Evolutionary conservation across 1,140 invertebrate species (phyloP).

Genomic region (Drosophila mauritiana): DNA sequence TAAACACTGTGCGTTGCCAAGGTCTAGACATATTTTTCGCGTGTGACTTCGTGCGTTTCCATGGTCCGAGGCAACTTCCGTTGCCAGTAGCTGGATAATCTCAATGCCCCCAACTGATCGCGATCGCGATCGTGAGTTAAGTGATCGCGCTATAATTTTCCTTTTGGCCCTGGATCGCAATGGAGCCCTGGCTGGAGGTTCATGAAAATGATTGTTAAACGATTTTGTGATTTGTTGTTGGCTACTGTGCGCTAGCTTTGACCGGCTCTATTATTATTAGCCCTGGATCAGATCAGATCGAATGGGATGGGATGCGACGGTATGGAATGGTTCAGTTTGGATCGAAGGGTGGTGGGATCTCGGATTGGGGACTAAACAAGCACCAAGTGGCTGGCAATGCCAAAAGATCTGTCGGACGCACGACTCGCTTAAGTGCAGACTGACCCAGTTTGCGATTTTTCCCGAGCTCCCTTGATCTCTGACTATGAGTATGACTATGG

Average conservation of each 20-base stretch:
- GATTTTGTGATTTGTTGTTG: conserved; percentile 82
- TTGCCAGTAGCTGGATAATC: conserved; percentile 78
- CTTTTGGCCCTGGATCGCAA: conserved; percentile 51
- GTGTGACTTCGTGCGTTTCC: conserved; percentile 64
- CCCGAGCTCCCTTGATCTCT: conserved; percentile 48
- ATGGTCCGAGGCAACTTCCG: conserved; percentile 63
- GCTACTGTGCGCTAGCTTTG: conserved; percentile 66
- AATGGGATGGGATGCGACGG: background rate
- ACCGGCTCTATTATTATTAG: conserved; percentile 70
- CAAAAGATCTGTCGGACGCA: conserved; percentile 64
- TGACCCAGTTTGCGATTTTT: conserved; percentile 69
- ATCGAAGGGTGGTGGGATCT: conserved; percentile 28
- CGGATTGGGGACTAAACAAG: conserved; percentile 34
- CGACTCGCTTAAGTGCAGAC: conserved; percentile 75
- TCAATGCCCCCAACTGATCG: conserved; percentile 80
- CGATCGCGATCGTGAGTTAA: conserved; percentile 82
- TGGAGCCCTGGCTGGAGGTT: conserved; percentile 23
- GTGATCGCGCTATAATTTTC: conserved; percentile 85
- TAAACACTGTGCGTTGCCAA: too few relatives aligned
- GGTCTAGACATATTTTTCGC: conserved; percentile 8
- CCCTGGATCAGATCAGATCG: conserved; percentile 18
- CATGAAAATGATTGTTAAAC: conserved; percentile 83
- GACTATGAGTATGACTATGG: conserved; percentile 42
- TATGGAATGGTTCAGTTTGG: conserved; percentile 1
- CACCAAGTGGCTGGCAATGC: conserved; percentile 73